A percentile compares a stretch with the other conserved stretches of the same genome.
Conservation (phyloP, 2,113 vertebrate genomes). For the Apodemus sylvaticus region DNA sequence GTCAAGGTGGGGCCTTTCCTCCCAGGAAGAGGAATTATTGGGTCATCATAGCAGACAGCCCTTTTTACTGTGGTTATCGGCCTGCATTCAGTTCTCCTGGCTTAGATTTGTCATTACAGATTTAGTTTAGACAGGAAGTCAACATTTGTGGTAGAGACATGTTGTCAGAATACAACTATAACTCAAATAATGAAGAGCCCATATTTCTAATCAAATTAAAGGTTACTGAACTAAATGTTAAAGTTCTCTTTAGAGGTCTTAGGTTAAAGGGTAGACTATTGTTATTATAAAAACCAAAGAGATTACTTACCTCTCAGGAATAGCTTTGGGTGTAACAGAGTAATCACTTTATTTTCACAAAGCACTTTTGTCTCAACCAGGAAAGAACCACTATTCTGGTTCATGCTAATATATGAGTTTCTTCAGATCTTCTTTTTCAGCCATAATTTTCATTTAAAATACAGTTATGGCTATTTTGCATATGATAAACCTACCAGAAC, state of each 20-base stretch:
- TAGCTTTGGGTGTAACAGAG: background rate
- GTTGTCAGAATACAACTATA: background rate
- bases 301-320: background rate
- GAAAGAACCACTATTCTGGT: background rate
- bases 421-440: background rate
- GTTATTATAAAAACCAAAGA: background rate
- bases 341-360: constrained; percentile 21
- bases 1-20: constrained; percentile 52
- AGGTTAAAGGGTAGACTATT: background rate
- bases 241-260: background rate
- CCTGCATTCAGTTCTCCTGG: background rate
- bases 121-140: background rate
- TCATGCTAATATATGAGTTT: background rate
- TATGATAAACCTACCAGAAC: background rate
- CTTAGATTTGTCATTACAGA: background rate
- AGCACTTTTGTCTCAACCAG: background rate
- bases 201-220: constrained; percentile 11
- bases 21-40: background rate
- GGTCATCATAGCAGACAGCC: background rate
- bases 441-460: background rate
- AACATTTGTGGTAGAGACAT: background rate
- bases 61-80: background rate
- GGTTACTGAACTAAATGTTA: background rate
- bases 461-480: background rate
- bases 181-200: background rate